Evolutionary conservation across 2,888 invertebrate species (phyloP), one percentile per base, ranked within the genome.

Genomic region (Baccha elongata): DNA sequence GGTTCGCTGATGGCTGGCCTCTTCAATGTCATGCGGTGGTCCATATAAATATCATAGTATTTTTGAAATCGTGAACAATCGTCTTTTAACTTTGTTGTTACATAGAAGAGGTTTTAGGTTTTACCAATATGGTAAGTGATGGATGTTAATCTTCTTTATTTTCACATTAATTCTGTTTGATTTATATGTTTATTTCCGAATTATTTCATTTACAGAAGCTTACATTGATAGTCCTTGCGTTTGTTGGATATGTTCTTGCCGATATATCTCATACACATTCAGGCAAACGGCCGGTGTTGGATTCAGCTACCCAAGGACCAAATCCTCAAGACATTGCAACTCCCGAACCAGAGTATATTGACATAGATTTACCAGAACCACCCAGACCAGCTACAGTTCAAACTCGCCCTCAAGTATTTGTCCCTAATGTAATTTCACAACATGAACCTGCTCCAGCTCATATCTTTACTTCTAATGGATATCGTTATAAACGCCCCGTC

Each of bases 301-400:
- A 90, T 71, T 90, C 90, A 2, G 91, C 90, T 8, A 90, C 90
- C 19, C 90, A 90, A 80, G 90, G 90, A 64, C 90, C 90, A 53
- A 90, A 90, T 85, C 90, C 90, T 1, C 91, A 90, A 87, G 90
- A 90, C 75, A 90, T 90, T 86, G 90, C 90, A 19, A 90, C 90
- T 71, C 90, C 90, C 1, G 90, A 90, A 78, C 90, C 90, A 46
- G 90, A 90, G 85, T 90, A 90, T 73, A 90, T 90, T 74, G 90
- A 90, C 46, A 89, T 90, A n/a, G 91, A 90, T 83, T 73, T 85
- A 5, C 87, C 87, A 15, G 89, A 88, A 21, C 87, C 87, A 29
- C 85, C 86, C n/a, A 46, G 21, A 13, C 86, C 86, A 37, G 85
- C 85, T n/a, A 74, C 86, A 74, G 78, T 74, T 37, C 40, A 35